A percentile compares a stretch with the other conserved stretches of the same genome.
Evolutionary conservation across 2,797 vertebrate genomes (phyloP).

Genomic region (Chaenodraco wilsoni): DNA sequence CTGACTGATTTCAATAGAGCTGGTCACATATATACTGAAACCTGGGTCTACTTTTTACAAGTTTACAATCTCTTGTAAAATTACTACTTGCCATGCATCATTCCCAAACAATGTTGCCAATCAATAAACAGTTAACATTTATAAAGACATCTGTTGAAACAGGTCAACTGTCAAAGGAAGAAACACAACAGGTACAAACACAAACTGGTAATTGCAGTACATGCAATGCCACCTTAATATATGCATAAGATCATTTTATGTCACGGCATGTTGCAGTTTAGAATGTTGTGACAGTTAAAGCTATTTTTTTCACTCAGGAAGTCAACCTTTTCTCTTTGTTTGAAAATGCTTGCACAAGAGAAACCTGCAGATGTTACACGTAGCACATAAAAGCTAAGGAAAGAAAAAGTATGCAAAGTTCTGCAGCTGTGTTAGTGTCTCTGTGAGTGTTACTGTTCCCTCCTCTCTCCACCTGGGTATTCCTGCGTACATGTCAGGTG

Average conservation of each 20-base stretch:
- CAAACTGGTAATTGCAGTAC: slow-evolving; percentile 48
- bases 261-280: not conserved
- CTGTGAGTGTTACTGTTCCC: slow-evolving; percentile 28
- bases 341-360: not conserved
- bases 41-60: not conserved
- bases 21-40: too few species aligned
- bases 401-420: slow-evolving; percentile 23
- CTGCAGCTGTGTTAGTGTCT: slow-evolving; percentile 32
- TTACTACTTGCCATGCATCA: slow-evolving; percentile 1
- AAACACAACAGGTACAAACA: slow-evolving; percentile 71
- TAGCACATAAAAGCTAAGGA: not conserved
- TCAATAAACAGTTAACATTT: slow-evolving; percentile 39
- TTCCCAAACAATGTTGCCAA: slow-evolving; percentile 27
- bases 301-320: not conserved
- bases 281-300: not conserved
- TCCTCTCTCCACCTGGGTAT: slow-evolving; percentile 54
- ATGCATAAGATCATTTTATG: slow-evolving; percentile 27
- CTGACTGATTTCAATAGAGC: too few species aligned
- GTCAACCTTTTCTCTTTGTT: not conserved
- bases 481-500: slow-evolving; percentile 34
- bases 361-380: slow-evolving; percentile 9
- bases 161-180: slow-evolving; percentile 37
- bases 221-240: slow-evolving; percentile 27
- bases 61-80: not conserved
- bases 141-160: slow-evolving; percentile 43